Evolutionary conservation across 2,797 vertebrate species (phyloP).

Genomic region (Taenioides sp.): DNA sequence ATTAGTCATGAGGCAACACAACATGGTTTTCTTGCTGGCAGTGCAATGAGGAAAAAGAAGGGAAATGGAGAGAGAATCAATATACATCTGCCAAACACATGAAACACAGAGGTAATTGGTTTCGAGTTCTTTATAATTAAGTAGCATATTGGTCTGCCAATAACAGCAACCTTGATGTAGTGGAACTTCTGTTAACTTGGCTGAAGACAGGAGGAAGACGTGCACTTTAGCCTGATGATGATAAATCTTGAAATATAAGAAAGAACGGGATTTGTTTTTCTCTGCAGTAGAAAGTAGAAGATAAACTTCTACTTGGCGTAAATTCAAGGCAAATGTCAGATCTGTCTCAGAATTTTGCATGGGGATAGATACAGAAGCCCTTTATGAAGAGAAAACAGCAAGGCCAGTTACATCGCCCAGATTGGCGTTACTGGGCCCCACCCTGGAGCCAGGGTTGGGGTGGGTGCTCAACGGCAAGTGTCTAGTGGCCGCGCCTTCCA

Average conservation of each 20-base stretch:
- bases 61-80: constrained; percentile 38
- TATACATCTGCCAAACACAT: constrained; percentile 75
- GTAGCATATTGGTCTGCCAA: constrained; percentile 68
- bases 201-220: not conserved
- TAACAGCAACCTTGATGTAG: constrained; percentile 59
- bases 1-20: constrained; percentile 77
- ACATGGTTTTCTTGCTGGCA: constrained; percentile 60
- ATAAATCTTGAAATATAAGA: constrained; percentile 1
- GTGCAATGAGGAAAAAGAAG: constrained; percentile 55
- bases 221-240: not conserved
- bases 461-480: no score
- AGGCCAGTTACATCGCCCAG: no score
- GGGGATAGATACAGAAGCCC: no score
- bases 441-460: no score
- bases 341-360: no score
- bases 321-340: no score
- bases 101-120: constrained; percentile 69
- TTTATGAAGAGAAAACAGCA: no score
- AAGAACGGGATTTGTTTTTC: not conserved
- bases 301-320: not conserved
- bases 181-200: constrained; percentile 47
- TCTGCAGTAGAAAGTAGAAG: not conserved
- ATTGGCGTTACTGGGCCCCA: no score
- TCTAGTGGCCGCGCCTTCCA: no score
- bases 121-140: constrained; percentile 71